phyloP scores from a whole-genome alignment of 37 sponge, comb jelly and placozoan genomes.

The Beroe forskalii region DNA sequence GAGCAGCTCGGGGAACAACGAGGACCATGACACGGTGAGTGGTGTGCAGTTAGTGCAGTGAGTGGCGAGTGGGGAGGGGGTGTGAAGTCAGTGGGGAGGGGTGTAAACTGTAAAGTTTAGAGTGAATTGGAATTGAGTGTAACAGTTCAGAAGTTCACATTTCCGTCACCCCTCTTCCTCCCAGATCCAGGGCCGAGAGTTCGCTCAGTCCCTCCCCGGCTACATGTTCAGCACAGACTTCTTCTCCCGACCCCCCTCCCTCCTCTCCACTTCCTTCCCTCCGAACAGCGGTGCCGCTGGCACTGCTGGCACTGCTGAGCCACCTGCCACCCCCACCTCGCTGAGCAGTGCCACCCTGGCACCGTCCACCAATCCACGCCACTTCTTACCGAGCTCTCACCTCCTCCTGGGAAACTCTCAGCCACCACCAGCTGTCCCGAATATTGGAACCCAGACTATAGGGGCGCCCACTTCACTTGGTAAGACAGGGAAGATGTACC shows the following conservation, averaged over 20 bases:
- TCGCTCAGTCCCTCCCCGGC: neutral
- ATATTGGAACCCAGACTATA: conserved; percentile 7
- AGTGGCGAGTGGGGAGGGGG: too few species aligned
- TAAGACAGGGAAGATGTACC: too few species aligned
- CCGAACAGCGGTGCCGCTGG: neutral
- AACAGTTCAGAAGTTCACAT: too few species aligned
- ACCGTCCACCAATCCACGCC: neutral
- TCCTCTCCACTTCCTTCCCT: neutral
- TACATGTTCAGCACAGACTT: conserved; percentile 17
- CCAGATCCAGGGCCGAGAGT: too few species aligned
- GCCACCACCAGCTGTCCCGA: neutral
- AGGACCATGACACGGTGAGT: neutral
- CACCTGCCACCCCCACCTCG: neutral
- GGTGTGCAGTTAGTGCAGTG: too few species aligned
- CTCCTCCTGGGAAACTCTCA: conserved; percentile 1
- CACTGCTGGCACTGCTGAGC: neutral
- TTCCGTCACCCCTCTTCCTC: too few species aligned
- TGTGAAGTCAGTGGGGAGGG: too few species aligned
- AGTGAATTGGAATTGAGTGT: too few species aligned
- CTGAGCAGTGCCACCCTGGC: conserved; percentile 19
- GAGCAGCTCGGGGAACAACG: neutral
- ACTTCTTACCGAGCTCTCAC: neutral
- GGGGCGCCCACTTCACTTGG: neutral
- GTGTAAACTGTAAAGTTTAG: too few species aligned
- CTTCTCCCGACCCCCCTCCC: conserved; percentile 19